Base-by-base conservation (phyloP, 2,797 vertebrate genomes). In the Lepilemur septentrionalis region DNA sequence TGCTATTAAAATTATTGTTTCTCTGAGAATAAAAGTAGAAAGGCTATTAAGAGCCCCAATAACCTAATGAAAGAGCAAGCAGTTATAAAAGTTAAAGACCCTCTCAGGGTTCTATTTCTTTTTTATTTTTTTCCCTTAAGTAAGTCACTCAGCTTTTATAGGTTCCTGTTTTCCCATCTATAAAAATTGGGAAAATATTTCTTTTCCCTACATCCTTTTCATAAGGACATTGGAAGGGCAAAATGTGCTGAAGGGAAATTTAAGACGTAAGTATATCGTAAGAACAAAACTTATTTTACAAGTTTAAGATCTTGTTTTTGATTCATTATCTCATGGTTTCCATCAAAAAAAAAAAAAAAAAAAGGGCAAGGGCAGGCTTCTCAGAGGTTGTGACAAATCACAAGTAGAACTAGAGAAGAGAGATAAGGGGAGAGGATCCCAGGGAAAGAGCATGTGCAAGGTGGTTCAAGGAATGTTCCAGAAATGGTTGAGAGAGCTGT, bases 1-100 rank as follows among this genome's bases (percentile, higher is more conserved):
- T 57, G 83, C 84, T 89, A 67, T 93, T 94, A 94, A 91, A 91
- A 83, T 75, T 25, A 87, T 32, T 86, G 22, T 89, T 96, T 96
- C 79, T 95, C 46, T 67, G 75, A 81, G 92, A 95, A 82, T 75
- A 48, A 63, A 93, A 89, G 55, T 67, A 69, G 75, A 89, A 93
- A 50, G 48, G 11, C 52, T 79, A 25, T 86, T 96, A 89, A 79
- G 50, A 89, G 83, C n/a, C 38, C 46, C 70, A 70, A 46, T 4
- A n/a, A 91, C 43, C 79, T 80, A 89, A 94, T 84, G 55, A 96
- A 97, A 96, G 91, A 10, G 32, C 41, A 79, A 55, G 15, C 4
- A 18, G 32, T 57, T 67, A 35, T 43, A 61, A 61, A 80, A 13
- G 22, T 52, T 83, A 73, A 83, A 93, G 50, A 80, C 32, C 41